Evolutionary conservation across 2,113 vertebrate genomes (phyloP).

Genomic region (Paracyprichromis sp.): DNA sequence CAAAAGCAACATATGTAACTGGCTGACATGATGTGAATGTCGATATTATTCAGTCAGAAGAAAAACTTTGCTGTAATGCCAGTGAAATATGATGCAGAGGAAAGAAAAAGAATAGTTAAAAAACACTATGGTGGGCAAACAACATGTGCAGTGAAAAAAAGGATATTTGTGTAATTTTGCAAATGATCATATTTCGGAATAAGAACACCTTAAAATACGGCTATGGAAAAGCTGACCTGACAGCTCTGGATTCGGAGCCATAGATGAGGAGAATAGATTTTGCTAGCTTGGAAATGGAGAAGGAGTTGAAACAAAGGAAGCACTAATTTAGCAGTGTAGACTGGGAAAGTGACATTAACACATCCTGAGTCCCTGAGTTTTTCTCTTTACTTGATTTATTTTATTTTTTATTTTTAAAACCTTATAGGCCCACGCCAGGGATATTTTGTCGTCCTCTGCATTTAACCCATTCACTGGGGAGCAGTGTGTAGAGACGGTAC

Average conservation of each 20-base stretch:
- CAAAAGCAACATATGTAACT: neutral
- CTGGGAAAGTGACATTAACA: neutral
- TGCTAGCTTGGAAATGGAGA: neutral
- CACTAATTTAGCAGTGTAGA: neutral
- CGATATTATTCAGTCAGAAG: neutral
- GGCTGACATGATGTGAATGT: neutral
- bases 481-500: neutral
- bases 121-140: neutral
- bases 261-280: neutral
- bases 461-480: neutral
- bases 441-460: neutral
- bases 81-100: neutral
- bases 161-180: neutral
- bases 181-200: neutral
- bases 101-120: neutral
- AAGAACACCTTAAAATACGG: neutral
- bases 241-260: neutral
- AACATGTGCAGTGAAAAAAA: neutral
- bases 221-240: neutral
- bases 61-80: neutral
- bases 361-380: neutral
- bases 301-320: neutral
- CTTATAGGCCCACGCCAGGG: neutral
- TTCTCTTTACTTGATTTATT: neutral
- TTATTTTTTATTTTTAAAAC: accelerated